A percentile compares a stretch with the other conserved stretches of the same genome.
phyloP scores from a whole-genome alignment of 2,797 vertebrate genomes.

The Babyrousa celebensis region DNA sequence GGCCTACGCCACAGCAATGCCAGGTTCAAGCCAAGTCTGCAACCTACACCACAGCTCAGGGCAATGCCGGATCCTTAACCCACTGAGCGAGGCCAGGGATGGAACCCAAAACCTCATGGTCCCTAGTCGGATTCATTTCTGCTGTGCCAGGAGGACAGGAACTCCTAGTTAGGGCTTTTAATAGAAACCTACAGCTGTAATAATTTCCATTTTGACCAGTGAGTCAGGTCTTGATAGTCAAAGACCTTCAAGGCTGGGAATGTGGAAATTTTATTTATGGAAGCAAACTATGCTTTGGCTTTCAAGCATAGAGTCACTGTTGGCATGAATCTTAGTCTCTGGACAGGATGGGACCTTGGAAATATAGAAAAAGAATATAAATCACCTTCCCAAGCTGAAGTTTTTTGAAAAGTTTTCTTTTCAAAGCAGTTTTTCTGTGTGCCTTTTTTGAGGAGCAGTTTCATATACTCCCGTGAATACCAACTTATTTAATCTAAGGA shows the following conservation, averaged over 20 bases:
- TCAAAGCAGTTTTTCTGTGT: conserved; percentile 51
- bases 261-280: conserved; percentile 41
- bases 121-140: no score
- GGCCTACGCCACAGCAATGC: no score
- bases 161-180: conserved; percentile 9
- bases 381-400: conserved; percentile 43
- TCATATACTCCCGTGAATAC: conserved; percentile 32
- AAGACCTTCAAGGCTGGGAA: background rate
- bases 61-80: no score
- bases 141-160: no score
- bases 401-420: background rate
- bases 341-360: background rate
- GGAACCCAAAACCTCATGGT: no score
- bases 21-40: no score
- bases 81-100: no score
- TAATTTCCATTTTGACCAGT: conserved; percentile 4
- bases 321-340: conserved; percentile 3
- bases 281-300: conserved; percentile 26
- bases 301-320: conserved; percentile 10
- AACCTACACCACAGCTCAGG: no score
- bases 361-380: conserved; percentile 20
- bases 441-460: conserved; percentile 60
- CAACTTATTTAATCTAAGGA: conserved; percentile 70
- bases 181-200: conserved; percentile 1
- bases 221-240: background rate